phyloP scores from a whole-genome alignment of 2,113 vertebrate species.

The Mixornis gularis region DNA sequence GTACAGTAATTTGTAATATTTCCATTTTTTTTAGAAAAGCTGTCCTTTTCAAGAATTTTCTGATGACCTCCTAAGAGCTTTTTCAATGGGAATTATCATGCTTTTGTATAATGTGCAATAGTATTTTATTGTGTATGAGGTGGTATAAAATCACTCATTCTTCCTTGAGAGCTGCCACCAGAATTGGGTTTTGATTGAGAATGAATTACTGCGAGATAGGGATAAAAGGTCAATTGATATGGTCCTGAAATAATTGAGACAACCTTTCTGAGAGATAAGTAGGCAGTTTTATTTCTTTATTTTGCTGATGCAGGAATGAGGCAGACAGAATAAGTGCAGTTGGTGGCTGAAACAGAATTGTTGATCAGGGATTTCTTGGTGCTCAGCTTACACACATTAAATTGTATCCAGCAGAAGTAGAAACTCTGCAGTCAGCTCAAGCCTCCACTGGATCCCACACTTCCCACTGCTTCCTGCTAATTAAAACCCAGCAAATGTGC shows the following conservation, averaged over 20 bases:
- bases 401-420: neutral
- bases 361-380: neutral
- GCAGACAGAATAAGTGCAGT: neutral
- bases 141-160: neutral
- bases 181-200: neutral
- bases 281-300: neutral
- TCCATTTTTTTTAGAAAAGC: neutral
- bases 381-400: neutral
- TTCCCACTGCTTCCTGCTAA: neutral
- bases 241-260: neutral
- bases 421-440: neutral
- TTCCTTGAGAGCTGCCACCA: neutral
- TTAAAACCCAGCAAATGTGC: neutral
- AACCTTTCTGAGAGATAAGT: neutral
- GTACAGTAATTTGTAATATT: neutral
- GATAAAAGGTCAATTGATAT: neutral
- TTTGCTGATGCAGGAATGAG: neutral
- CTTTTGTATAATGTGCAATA: neutral
- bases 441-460: neutral
- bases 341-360: neutral
- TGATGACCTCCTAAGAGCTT: neutral
- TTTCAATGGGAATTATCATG: neutral
- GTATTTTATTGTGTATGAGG: neutral
- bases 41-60: neutral
- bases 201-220: neutral